Evolutionary conservation across 2,797 vertebrate genomes (phyloP).

Genomic region (Aplochiton taeniatus): DNA sequence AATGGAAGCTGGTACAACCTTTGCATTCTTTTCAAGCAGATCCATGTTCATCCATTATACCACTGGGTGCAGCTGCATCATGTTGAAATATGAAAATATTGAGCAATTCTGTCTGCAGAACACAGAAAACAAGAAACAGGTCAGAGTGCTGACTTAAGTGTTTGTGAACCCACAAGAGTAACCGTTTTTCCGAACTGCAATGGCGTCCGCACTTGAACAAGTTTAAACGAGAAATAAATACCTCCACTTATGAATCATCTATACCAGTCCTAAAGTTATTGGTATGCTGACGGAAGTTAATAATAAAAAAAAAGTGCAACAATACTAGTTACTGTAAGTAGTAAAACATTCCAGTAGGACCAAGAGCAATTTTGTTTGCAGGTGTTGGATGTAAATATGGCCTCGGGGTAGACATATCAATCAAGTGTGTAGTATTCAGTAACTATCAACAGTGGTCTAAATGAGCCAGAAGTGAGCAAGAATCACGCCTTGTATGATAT

Average conservation of each 20-base stretch:
- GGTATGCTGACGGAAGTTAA: neutral
- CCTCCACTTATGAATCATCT: slow-evolving; percentile 25
- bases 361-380: slow-evolving; percentile 5
- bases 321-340: too few relatives aligned
- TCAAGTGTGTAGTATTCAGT: neutral
- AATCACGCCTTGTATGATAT: slow-evolving; percentile 3
- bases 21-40: slow-evolving; percentile 39
- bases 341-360: too few relatives aligned
- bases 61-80: neutral
- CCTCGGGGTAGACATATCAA: neutral
- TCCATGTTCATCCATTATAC: slow-evolving; percentile 14
- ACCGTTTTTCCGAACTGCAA: slow-evolving; percentile 12
- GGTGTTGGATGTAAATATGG: neutral
- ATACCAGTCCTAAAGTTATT: slow-evolving; percentile 39
- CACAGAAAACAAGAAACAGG: slow-evolving; percentile 30
- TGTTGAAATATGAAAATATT: slow-evolving; percentile 32
- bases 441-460: neutral
- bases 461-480: neutral
- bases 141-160: slow-evolving; percentile 46
- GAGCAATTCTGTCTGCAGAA: slow-evolving; percentile 41
- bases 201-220: slow-evolving; percentile 27
- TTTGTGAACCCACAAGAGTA: neutral
- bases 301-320: too few relatives aligned
- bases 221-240: slow-evolving; percentile 23
- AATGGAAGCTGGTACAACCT: slow-evolving; percentile 37